Conservation (phyloP, 2,797 vertebrate species). For the Meda fulgida region DNA sequence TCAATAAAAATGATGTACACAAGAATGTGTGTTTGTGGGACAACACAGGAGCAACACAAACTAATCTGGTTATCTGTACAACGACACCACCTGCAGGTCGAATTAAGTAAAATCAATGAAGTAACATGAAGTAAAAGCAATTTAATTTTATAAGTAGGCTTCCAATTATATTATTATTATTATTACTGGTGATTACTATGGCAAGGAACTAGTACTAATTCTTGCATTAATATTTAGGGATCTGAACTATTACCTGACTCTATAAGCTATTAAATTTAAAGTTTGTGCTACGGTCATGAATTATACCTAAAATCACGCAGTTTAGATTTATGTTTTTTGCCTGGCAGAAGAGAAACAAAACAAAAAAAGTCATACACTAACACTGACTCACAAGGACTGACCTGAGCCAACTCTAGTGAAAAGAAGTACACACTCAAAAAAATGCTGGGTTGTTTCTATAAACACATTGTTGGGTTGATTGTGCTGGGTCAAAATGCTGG, state of each 20-base stretch:
- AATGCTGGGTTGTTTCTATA: too few species aligned
- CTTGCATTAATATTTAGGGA: not conserved
- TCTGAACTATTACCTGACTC: not conserved
- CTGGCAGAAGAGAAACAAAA: not conserved
- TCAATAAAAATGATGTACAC: not conserved
- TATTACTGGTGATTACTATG: not conserved
- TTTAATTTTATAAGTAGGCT: not conserved
- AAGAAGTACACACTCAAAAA: too few species aligned
- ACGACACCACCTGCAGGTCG: constrained; percentile 35
- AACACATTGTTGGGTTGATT: too few species aligned
- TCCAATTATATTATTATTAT: not conserved
- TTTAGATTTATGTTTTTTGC: not conserved
- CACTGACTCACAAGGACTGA: not conserved
- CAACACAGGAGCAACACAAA: not conserved
- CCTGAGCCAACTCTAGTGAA: not conserved
- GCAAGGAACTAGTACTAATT: not conserved
- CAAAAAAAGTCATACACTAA: not conserved
- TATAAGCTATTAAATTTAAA: not conserved
- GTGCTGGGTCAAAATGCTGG: too few species aligned
- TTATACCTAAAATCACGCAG: not conserved
- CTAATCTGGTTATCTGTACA: constrained; percentile 38
- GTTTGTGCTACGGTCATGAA: not conserved
- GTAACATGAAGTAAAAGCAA: not conserved
- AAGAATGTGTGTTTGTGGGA: not conserved
- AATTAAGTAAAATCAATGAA: not conserved